Evolutionary conservation across 2,888 invertebrate species (phyloP).

Genomic region (Latrodectus hesperus): DNA sequence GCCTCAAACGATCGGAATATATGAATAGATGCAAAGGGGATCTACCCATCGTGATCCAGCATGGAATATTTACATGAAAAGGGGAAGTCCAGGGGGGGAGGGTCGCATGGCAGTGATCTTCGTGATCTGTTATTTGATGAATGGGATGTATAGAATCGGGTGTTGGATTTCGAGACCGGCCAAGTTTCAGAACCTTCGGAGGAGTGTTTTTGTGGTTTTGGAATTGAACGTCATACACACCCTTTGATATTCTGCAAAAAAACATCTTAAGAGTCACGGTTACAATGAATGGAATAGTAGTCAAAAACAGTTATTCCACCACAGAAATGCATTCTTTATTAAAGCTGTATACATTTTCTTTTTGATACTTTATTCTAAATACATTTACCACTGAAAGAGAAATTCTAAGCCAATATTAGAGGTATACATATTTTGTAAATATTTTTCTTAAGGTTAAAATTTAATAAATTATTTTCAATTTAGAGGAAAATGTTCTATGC

Average conservation of each 20-base stretch:
- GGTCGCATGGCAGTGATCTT: conserved; percentile 37
- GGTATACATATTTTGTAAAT: too few relatives aligned
- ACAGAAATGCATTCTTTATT: too few relatives aligned
- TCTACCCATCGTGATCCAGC: conserved; percentile 29
- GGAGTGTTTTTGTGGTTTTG: conserved; percentile 33
- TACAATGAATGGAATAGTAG: too few relatives aligned
- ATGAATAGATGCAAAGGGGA: conserved; percentile 23
- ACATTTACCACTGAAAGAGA: too few relatives aligned
- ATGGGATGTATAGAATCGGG: conserved; percentile 38
- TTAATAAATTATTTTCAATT: too few relatives aligned
- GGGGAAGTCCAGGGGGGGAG: background rate
- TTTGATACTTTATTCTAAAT: too few relatives aligned
- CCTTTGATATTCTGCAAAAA: conserved; percentile 31
- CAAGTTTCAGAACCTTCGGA: conserved; percentile 16
- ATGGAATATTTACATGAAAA: conserved; percentile 39
- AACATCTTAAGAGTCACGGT: conserved; percentile 4
- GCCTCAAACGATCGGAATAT: conserved; percentile 7
- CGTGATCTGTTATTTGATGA: conserved; percentile 46
- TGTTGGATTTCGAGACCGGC: conserved; percentile 40
- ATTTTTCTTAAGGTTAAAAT: too few relatives aligned
- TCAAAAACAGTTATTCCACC: too few relatives aligned
- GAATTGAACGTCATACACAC: background rate
- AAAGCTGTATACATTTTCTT: too few relatives aligned
- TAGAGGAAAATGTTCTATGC: too few relatives aligned
- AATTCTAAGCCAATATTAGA: too few relatives aligned